Percentiles rank a stretch among this genome's conserved stretches.
phyloP scores from a whole-genome alignment of 1,140 invertebrate genomes.

The Asbolus verrucosus region DNA sequence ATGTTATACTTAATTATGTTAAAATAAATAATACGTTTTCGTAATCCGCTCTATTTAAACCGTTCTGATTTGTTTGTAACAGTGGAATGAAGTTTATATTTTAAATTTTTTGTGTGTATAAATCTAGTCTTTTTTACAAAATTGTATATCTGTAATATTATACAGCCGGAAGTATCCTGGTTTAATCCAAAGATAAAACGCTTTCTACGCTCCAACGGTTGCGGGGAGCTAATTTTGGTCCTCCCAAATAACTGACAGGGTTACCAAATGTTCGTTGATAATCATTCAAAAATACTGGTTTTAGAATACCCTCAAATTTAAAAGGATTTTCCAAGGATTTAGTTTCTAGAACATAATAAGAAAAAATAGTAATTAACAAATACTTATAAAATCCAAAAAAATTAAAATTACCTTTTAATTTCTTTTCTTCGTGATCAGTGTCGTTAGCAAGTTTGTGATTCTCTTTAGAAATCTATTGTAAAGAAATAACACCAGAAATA shows the following conservation, averaged over 20 bases:
- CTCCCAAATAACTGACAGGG: conserved; percentile 79
- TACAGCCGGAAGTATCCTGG: too few relatives aligned
- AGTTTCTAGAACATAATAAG: conserved; percentile 44
- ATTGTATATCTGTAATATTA: too few relatives aligned
- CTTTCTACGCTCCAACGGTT: conserved; percentile 76
- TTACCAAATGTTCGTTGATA: conserved; percentile 73
- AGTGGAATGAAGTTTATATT: too few relatives aligned
- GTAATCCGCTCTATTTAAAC: too few relatives aligned
- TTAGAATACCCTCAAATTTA: conserved; percentile 38
- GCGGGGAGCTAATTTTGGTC: conserved; percentile 69
- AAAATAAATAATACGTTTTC: too few relatives aligned
- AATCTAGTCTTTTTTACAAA: too few relatives aligned
- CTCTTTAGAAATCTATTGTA: conserved; percentile 13
- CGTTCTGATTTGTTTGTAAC: too few relatives aligned
- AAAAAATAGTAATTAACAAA: too few relatives aligned
- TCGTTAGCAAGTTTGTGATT: conserved; percentile 6
- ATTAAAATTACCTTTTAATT: conserved; percentile 15
- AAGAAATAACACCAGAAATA: conserved; percentile 17
- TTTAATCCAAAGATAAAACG: conserved; percentile 77
- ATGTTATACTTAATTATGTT: too few relatives aligned
- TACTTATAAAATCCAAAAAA: neutral
- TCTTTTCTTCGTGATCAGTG: conserved; percentile 13
- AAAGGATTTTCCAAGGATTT: conserved; percentile 18
- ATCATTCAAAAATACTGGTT: conserved; percentile 69
- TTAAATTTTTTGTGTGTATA: too few relatives aligned